A percentile compares a stretch with the other conserved stretches of the same genome.
phyloP scores from a whole-genome alignment of 2,113 vertebrate species.

The Pelobates fuscus region DNA sequence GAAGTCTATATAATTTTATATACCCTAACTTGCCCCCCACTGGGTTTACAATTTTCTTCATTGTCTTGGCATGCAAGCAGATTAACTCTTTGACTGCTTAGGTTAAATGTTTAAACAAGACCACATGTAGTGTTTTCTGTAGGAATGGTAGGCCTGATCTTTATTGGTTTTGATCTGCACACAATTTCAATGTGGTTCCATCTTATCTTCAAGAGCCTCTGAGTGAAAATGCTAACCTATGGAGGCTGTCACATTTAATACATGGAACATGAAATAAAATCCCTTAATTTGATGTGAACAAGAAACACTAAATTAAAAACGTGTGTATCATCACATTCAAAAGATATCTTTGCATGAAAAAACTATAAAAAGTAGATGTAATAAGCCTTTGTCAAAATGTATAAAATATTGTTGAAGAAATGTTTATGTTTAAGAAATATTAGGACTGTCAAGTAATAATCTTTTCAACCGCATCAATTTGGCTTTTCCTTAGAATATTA shows the following conservation, averaged over 20 bases:
- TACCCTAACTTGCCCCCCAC: conserved; percentile 49
- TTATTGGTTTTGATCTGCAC: conserved; percentile 61
- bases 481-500: neutral
- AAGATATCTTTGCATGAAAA: conserved; percentile 56
- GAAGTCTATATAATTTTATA: neutral
- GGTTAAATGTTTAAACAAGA: conserved; percentile 45
- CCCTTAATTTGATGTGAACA: conserved; percentile 56
- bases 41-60: conserved; percentile 50
- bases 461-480: neutral
- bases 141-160: conserved; percentile 54
- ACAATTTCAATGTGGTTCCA: conserved; percentile 58
- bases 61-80: conserved; percentile 39
- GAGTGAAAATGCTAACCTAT: conserved; percentile 60
- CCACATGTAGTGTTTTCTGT: conserved; percentile 61
- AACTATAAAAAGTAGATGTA: neutral
- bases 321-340: conserved; percentile 62
- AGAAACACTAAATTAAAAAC: conserved; percentile 61
- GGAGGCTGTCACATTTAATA: conserved; percentile 61
- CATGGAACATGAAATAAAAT: conserved; percentile 50
- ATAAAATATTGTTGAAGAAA: no score
- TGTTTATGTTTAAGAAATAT: no score
- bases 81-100: conserved; percentile 8
- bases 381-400: neutral
- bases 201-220: conserved; percentile 59
- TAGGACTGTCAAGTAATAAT: neutral